phyloP scores from a whole-genome alignment of 2,888 invertebrate species.

The Drosophila atroscutellata region DNA sequence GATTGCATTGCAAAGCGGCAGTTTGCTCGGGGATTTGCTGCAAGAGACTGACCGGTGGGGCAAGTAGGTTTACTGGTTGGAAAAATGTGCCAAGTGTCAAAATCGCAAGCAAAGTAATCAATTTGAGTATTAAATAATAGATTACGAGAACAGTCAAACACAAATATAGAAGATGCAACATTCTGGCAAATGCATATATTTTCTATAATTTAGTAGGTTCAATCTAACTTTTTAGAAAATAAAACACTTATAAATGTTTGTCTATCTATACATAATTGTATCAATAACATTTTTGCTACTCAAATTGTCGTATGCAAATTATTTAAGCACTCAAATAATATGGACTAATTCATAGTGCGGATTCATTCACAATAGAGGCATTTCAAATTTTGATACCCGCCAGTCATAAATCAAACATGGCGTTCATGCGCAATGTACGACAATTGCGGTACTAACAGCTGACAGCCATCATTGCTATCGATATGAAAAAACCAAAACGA shows the following conservation, averaged over 20 bases:
- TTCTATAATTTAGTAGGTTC: neutral
- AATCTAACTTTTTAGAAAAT: neutral
- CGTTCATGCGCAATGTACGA: constrained; percentile 8
- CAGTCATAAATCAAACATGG: constrained; percentile 17
- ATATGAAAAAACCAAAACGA: constrained; percentile 18
- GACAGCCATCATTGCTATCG: constrained; percentile 25
- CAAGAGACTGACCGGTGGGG: constrained; percentile 18
- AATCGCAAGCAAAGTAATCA: neutral
- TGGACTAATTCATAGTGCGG: neutral
- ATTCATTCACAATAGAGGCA: constrained; percentile 19
- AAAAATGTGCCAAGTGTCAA: neutral
- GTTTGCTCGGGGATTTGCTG: constrained; percentile 35
- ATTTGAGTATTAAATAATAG: neutral
- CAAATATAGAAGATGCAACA: neutral
- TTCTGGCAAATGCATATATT: neutral
- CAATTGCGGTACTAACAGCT: constrained; percentile 25
- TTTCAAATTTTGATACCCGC: constrained; percentile 11
- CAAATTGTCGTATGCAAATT: neutral
- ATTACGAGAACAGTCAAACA: neutral
- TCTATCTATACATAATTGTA: neutral
- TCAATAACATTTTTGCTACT: neutral
- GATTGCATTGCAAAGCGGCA: constrained; percentile 33
- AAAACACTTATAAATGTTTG: neutral
- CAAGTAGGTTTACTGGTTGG: neutral
- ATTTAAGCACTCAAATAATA: constrained; percentile 11